Evolutionary conservation across 1,140 invertebrate genomes (phyloP).

Genomic region (Fopius arisanus): DNA sequence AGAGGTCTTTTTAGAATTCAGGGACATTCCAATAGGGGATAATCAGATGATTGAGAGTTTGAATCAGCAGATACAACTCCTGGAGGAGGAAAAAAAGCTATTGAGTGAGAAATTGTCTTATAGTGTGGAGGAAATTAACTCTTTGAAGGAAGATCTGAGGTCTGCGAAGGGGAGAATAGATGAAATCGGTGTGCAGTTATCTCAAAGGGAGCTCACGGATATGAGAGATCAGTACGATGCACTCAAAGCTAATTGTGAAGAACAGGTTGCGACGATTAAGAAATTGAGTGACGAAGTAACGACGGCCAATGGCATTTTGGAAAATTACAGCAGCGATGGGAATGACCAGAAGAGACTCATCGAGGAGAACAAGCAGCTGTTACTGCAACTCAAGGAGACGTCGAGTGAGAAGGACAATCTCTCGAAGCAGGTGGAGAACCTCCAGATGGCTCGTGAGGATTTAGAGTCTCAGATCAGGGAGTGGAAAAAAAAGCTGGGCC

Average conservation of each 20-base stretch:
- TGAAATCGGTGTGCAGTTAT: slow-evolving; percentile 23
- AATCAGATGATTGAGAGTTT: background rate
- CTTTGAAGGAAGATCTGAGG: slow-evolving; percentile 35
- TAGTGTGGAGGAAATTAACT: slow-evolving; percentile 37
- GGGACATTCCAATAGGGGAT: background rate
- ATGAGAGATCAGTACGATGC: background rate
- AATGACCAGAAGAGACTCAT: background rate
- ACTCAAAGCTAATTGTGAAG: slow-evolving; percentile 41
- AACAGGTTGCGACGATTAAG: slow-evolving; percentile 31
- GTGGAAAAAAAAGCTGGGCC: background rate
- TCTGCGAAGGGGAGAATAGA: slow-evolving; percentile 35
- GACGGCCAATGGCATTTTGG: background rate
- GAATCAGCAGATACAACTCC: background rate
- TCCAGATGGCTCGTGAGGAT: background rate
- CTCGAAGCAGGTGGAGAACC: slow-evolving; percentile 21
- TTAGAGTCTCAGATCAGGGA: background rate
- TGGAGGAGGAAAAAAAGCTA: slow-evolving; percentile 10
- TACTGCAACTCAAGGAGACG: slow-evolving; percentile 27
- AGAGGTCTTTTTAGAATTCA: background rate
- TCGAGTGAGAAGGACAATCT: slow-evolving; percentile 38
- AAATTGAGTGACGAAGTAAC: slow-evolving; percentile 27
- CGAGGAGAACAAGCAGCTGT: slow-evolving; percentile 14
- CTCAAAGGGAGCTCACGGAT: slow-evolving; percentile 22
- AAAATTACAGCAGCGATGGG: background rate
- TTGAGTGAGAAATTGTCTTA: slow-evolving; percentile 36